A percentile compares a stretch with the other conserved stretches of the same genome.
Evolutionary conservation across 2,113 vertebrate genomes (phyloP).

Genomic region (Sigmodon hispidus): DNA sequence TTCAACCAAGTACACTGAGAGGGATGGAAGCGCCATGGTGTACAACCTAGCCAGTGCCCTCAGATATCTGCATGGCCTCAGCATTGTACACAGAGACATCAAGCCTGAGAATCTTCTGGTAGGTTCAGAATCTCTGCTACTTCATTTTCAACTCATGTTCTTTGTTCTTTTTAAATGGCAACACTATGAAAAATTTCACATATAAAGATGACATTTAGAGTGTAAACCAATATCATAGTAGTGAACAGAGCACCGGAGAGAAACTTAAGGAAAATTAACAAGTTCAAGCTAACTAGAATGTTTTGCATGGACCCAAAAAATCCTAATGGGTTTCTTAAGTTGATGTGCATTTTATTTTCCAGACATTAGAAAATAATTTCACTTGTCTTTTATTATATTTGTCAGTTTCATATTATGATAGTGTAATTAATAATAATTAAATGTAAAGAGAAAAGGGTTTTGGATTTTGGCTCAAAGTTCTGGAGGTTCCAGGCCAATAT

Average conservation of each 20-base stretch:
- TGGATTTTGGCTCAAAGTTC: background rate
- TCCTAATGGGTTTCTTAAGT: slow-evolving; percentile 8
- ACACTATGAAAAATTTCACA: background rate
- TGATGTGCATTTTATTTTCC: background rate
- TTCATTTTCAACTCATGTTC: background rate
- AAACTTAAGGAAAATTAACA: background rate
- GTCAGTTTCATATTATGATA: background rate
- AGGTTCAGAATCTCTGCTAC: background rate
- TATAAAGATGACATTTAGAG: slow-evolving; percentile 43
- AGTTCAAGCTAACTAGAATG: background rate
- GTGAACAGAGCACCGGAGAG: background rate
- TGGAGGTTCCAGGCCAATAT: background rate
- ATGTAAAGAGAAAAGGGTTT: background rate
- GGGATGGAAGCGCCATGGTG: slow-evolving; percentile 96
- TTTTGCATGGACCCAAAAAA: background rate
- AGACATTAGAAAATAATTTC: slow-evolving; percentile 42
- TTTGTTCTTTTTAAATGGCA: slow-evolving; percentile 16
- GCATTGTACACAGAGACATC: slow-evolving; percentile 97
- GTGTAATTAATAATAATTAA: background rate
- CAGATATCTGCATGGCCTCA: slow-evolving; percentile 94
- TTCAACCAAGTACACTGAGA: slow-evolving; percentile 96
- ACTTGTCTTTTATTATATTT: slow-evolving; percentile 66
- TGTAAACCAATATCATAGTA: background rate
- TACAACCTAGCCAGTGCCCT: slow-evolving; percentile 94
- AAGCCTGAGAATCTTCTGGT: slow-evolving; percentile 99